phyloP scores from a whole-genome alignment of 2,797 vertebrate genomes.

The Catostomus latipinnis region DNA sequence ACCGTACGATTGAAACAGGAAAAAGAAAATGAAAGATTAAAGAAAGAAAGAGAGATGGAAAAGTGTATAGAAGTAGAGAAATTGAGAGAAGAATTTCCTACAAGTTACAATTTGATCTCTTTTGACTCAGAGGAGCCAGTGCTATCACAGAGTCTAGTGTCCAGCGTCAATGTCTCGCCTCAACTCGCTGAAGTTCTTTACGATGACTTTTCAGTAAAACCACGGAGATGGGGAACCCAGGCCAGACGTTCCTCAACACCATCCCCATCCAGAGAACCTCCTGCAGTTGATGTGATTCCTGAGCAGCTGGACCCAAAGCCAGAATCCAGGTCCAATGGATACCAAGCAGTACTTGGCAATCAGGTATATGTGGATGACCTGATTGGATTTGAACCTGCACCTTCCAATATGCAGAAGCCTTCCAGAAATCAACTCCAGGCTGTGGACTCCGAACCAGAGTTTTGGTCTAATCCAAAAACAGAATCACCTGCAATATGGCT shows the following conservation, averaged over 20 bases:
- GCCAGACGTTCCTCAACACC: constrained; percentile 34
- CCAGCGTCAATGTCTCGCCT: background rate
- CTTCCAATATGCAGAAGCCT: background rate
- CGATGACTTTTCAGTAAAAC: constrained; percentile 74
- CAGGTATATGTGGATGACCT: background rate
- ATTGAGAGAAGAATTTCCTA: background rate
- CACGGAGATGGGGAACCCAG: constrained; percentile 55
- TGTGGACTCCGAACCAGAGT: background rate
- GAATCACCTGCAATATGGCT: too few relatives aligned
- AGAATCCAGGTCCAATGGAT: background rate
- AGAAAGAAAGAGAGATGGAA: background rate
- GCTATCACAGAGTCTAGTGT: background rate
- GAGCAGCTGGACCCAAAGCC: background rate
- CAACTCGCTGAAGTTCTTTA: constrained; percentile 54
- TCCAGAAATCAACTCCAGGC: background rate
- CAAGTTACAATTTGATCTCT: constrained; percentile 50
- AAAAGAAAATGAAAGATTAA: constrained; percentile 22
- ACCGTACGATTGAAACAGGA: background rate
- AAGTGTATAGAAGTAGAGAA: background rate
- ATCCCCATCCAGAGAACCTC: constrained; percentile 9
- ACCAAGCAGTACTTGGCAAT: background rate
- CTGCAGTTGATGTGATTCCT: background rate
- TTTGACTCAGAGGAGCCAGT: constrained; percentile 57
- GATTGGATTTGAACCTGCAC: background rate
- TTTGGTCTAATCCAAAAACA: background rate